These are phyloP conservation scores for Chelonia mydas DNA, from an alignment of 2,797 vertebrate species.

Conservation along the genomic window DNA sequence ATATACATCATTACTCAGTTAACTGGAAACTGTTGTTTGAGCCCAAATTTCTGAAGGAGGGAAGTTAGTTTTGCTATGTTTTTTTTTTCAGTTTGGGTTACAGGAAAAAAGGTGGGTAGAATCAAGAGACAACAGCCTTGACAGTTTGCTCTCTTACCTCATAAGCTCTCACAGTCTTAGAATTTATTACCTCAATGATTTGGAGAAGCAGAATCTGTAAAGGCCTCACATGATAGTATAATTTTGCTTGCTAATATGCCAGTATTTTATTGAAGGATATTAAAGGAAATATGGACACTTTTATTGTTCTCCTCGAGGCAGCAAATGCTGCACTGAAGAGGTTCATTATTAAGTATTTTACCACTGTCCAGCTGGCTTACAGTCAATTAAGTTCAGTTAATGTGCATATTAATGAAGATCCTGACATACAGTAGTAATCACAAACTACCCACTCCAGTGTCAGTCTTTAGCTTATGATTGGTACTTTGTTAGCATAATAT, in stretches of 20 bases:
- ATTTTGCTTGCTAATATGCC: slow-evolving; percentile 19
- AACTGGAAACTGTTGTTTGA: neutral
- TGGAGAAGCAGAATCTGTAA: slow-evolving; percentile 42
- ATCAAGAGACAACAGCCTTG: neutral
- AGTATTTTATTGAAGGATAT: slow-evolving; percentile 34
- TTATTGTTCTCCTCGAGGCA: slow-evolving; percentile 62
- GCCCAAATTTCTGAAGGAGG: neutral
- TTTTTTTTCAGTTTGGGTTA: neutral
- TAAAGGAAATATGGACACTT: slow-evolving; percentile 12
- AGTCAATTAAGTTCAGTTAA: slow-evolving; percentile 69
- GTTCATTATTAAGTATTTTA: slow-evolving; percentile 52
- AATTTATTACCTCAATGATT: slow-evolving; percentile 7
- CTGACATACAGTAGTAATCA: slow-evolving; percentile 56
- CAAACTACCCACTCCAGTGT: slow-evolving; percentile 46
- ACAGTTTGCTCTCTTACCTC: neutral
- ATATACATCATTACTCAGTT: neutral
- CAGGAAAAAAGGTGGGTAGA: neutral
- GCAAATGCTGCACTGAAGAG: slow-evolving; percentile 25
- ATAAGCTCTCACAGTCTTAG: neutral
- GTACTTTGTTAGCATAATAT: slow-evolving; percentile 45
- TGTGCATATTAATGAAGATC: slow-evolving; percentile 67
- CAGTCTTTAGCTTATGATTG: slow-evolving; percentile 41
- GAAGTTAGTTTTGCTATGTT: neutral
- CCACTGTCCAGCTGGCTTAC: slow-evolving; percentile 68
- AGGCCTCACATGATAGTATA: slow-evolving; percentile 17